phyloP scores from a whole-genome alignment of 2,797 vertebrate species.

The Rhabdomys pumilio region DNA sequence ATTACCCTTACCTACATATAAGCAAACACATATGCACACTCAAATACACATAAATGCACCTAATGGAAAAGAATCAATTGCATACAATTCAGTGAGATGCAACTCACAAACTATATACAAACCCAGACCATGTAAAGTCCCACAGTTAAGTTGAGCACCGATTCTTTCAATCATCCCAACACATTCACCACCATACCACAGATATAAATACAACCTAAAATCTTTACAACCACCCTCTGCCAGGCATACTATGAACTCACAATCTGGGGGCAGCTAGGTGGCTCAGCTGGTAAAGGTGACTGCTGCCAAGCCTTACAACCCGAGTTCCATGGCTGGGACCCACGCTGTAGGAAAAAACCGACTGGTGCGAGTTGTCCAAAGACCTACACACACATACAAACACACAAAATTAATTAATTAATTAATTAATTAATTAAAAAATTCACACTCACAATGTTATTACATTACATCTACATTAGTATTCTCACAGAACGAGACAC shows the following conservation, averaged over 20 bases:
- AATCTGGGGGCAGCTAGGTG: neutral
- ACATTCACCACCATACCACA: neutral
- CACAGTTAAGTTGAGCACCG: neutral
- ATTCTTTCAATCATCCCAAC: neutral
- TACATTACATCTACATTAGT: neutral
- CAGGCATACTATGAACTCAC: neutral
- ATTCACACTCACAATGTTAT: neutral
- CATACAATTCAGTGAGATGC: neutral
- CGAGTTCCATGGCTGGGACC: neutral
- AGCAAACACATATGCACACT: neutral
- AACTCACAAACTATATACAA: neutral
- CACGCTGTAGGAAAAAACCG: neutral
- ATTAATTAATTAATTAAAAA: neutral
- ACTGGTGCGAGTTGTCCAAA: neutral
- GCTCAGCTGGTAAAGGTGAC: neutral
- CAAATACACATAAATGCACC: neutral
- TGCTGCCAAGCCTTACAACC: neutral
- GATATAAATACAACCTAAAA: neutral
- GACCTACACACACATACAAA: neutral
- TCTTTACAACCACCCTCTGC: neutral
- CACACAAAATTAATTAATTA: neutral
- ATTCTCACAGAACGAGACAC: neutral
- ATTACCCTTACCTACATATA: too few relatives aligned
- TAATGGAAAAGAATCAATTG: neutral
- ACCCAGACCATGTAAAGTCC: neutral